These are phyloP conservation scores for Buphagus erythrorhynchus DNA, from an alignment of 2,797 vertebrate species.

Conservation along the genomic window DNA sequence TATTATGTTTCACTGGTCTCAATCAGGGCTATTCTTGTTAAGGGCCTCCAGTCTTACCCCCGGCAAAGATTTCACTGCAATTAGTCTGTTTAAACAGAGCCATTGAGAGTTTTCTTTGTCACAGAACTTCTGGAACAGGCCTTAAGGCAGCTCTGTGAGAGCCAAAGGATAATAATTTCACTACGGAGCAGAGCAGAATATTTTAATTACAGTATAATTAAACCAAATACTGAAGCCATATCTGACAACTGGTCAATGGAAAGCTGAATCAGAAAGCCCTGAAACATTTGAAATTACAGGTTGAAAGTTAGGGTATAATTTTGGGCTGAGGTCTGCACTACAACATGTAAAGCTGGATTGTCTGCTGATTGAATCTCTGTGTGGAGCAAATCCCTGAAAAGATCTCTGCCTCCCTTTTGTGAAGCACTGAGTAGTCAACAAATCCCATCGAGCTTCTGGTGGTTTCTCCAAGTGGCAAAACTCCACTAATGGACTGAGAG, in stretches of 20 bases:
- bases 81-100: constrained; percentile 51
- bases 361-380: not conserved
- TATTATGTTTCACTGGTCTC: not conserved
- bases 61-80: constrained; percentile 35
- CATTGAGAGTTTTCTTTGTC: constrained; percentile 40
- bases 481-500: not conserved
- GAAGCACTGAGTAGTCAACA: not conserved
- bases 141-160: constrained; percentile 13
- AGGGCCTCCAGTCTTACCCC: constrained; percentile 22
- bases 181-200: not conserved
- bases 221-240: not conserved
- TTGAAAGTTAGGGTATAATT: not conserved
- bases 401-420: not conserved
- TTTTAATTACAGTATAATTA: constrained; percentile 35
- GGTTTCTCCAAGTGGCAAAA: not conserved
- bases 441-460: fast-evolving
- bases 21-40: constrained; percentile 1
- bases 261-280: not conserved
- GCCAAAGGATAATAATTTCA: constrained; percentile 26
- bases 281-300: not conserved
- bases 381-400: not conserved
- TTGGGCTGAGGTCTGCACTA: not conserved
- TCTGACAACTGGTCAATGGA: not conserved
- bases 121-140: constrained; percentile 1
- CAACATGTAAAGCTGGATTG: not conserved